phyloP scores from a whole-genome alignment of 2,888 invertebrate genomes.

The Agrotis segetum region DNA sequence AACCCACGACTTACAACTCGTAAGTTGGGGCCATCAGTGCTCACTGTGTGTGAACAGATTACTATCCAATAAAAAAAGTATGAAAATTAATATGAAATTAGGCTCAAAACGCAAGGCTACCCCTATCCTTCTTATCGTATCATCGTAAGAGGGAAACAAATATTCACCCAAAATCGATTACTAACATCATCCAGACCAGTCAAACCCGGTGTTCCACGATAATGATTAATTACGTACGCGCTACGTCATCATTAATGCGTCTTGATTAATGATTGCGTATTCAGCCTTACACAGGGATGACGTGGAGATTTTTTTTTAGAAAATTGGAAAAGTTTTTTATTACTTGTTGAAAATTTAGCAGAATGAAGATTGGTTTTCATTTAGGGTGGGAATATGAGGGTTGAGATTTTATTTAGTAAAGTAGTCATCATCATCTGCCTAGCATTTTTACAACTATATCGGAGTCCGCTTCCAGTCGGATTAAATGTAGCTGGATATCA shows the following conservation, averaged over 20 bases:
- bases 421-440: too few relatives aligned
- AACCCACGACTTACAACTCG: too few relatives aligned
- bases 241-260: constrained; percentile 53
- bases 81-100: too few relatives aligned
- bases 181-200: constrained; percentile 29
- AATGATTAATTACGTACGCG: constrained; percentile 56
- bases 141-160: constrained; percentile 1
- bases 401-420: not conserved
- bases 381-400: too few relatives aligned
- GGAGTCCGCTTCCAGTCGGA: too few relatives aligned
- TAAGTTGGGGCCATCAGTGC: too few relatives aligned
- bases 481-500: too few relatives aligned
- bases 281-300: constrained; percentile 35
- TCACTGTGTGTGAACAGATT: too few relatives aligned
- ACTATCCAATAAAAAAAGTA: too few relatives aligned
- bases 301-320: constrained; percentile 1
- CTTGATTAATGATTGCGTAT: constrained; percentile 57
- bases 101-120: not conserved
- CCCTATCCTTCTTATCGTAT: not conserved
- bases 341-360: not conserved
- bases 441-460: too few relatives aligned
- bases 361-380: not conserved
- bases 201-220: constrained; percentile 45
- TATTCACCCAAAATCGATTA: constrained; percentile 45
- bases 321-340: constrained; percentile 18